Evolutionary conservation across 2,797 vertebrate species (phyloP).

Genomic region (Hyperoplus lanceolatus): DNA sequence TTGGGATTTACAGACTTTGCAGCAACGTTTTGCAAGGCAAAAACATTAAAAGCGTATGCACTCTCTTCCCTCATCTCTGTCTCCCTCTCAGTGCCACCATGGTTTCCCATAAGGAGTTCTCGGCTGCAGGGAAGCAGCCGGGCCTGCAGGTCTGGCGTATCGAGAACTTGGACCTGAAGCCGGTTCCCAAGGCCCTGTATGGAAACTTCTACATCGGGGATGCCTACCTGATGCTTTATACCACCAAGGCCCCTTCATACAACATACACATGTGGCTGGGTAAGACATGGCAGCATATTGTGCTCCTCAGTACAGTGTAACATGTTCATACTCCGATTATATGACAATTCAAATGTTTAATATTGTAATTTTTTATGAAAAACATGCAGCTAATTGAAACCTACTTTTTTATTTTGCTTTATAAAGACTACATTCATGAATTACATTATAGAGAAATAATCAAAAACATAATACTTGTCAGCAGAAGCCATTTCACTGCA

Average conservation of each 20-base stretch:
- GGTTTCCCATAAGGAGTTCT: constrained; percentile 90
- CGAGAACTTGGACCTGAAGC: constrained; percentile 92
- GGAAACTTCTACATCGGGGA: constrained; percentile 93
- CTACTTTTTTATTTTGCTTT: background rate
- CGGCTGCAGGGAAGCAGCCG: constrained; percentile 88
- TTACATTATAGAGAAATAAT: background rate
- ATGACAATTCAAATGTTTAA: too few species aligned
- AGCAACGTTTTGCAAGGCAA: constrained; percentile 33
- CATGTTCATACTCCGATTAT: too few species aligned
- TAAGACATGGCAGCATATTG: constrained; percentile 62
- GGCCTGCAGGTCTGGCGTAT: constrained; percentile 95
- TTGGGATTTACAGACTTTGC: background rate
- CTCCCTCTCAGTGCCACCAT: constrained; percentile 73
- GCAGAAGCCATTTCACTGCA: background rate
- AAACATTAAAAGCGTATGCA: constrained; percentile 29
- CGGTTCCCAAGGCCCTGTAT: constrained; percentile 86
- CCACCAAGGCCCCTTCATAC: constrained; percentile 87
- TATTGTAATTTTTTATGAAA: background rate
- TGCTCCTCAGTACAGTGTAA: background rate
- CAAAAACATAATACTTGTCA: background rate
- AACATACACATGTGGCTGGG: constrained; percentile 94
- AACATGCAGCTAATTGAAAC: too few species aligned
- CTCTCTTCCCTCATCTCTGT: background rate
- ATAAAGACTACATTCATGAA: background rate
- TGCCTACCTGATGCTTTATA: constrained; percentile 92